Conservation (phyloP, 2,888 invertebrate genomes). For the Branchipolynoe longqiensis region DNA sequence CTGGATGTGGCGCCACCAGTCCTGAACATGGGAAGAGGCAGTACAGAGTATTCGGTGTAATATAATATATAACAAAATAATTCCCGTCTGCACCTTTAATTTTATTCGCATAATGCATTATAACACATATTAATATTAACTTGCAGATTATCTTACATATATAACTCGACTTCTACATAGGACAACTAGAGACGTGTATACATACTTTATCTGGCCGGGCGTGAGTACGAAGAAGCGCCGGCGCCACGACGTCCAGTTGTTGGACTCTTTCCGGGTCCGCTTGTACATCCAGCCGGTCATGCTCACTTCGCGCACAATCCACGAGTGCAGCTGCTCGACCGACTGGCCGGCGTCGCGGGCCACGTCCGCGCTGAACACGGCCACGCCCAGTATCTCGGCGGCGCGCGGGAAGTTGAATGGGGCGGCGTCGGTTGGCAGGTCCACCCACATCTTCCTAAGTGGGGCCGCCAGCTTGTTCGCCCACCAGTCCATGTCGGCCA, state of each 20-base stretch:
- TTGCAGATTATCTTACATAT: background rate
- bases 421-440: background rate
- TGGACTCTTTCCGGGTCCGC: constrained; percentile 64
- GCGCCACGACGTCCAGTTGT: constrained; percentile 68
- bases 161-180: background rate
- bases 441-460: background rate
- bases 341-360: constrained; percentile 12
- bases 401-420: background rate
- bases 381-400: background rate
- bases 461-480: constrained; percentile 61
- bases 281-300: constrained; percentile 66
- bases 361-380: background rate
- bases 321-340: constrained; percentile 64
- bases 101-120: too few relatives aligned
- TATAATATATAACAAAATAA: too few relatives aligned
- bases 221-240: constrained; percentile 65
- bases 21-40: too few relatives aligned
- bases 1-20: too few relatives aligned
- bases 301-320: constrained; percentile 66
- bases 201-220: constrained; percentile 63
- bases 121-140: background rate
- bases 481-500: constrained; percentile 62
- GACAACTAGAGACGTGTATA: constrained; percentile 60
- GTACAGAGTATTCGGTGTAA: too few relatives aligned
- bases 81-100: too few relatives aligned